Conservation (phyloP, 1,140 invertebrate species). For the Ericerus pela region DNA sequence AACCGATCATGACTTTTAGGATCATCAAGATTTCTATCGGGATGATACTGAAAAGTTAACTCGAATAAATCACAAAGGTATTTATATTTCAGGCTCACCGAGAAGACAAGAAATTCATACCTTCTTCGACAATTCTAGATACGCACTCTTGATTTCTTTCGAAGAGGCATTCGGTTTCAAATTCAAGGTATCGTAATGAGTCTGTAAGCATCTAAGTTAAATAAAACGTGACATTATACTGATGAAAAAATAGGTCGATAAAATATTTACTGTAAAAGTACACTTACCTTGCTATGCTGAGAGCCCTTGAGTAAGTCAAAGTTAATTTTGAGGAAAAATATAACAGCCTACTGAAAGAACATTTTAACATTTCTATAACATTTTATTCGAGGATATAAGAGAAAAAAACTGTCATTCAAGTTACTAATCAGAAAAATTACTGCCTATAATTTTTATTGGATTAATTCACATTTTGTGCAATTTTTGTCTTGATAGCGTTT, state of each 20-base stretch:
- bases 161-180: background rate
- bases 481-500: too few relatives aligned
- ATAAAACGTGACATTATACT: too few relatives aligned
- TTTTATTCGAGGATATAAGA: too few relatives aligned
- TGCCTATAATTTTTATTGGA: too few relatives aligned
- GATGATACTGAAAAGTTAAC: background rate
- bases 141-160: background rate
- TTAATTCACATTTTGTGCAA: too few relatives aligned
- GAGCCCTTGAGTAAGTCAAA: slow-evolving; percentile 2
- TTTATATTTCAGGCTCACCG: background rate
- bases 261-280: background rate
- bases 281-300: background rate
- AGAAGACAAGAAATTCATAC: background rate
- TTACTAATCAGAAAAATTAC: too few relatives aligned
- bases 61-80: background rate
- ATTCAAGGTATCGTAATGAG: background rate
- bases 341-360: background rate
- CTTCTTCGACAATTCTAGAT: background rate
- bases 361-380: slow-evolving; percentile 2
- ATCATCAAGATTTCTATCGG: background rate
- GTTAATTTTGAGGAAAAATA: background rate
- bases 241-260: background rate
- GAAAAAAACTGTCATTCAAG: too few relatives aligned
- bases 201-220: background rate
- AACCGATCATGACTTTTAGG: background rate